Conservation (phyloP, 2,113 vertebrate species). For the Atherinomorus stipes region DNA sequence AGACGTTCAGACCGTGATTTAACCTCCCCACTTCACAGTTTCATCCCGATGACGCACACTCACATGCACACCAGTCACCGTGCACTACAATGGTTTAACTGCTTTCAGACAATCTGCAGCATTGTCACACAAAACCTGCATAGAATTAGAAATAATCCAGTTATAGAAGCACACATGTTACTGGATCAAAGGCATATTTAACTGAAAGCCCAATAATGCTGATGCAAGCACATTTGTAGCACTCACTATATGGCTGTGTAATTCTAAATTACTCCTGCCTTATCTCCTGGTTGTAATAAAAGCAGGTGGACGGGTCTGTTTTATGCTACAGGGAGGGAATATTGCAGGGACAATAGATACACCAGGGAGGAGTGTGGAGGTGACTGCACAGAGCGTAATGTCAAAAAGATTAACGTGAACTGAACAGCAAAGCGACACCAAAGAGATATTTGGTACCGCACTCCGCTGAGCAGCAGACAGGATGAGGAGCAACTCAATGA, state of each 20-base stretch:
- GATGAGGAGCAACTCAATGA: no score
- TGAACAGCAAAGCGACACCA: constrained; percentile 62
- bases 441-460: constrained; percentile 36
- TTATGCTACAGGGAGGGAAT: constrained; percentile 19
- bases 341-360: constrained; percentile 43
- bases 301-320: background rate
- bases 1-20: constrained; percentile 71
- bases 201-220: constrained; percentile 27
- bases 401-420: constrained; percentile 61
- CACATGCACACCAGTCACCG: constrained; percentile 1
- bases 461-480: no score
- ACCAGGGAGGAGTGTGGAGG: constrained; percentile 46
- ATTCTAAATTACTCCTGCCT: constrained; percentile 11
- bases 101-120: constrained; percentile 36
- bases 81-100: constrained; percentile 27
- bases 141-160: constrained; percentile 56
- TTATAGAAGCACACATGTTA: constrained; percentile 37
- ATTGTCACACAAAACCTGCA: constrained; percentile 39
- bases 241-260: constrained; percentile 6
- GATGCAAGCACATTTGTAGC: constrained; percentile 1
- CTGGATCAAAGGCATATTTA: constrained; percentile 49
- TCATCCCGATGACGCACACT: constrained; percentile 23
- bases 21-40: constrained; percentile 56
- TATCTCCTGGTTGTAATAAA: constrained; percentile 2
- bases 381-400: constrained; percentile 37